Evolutionary conservation across 2,113 vertebrate genomes (phyloP).

Genomic region (Zeus faber): DNA sequence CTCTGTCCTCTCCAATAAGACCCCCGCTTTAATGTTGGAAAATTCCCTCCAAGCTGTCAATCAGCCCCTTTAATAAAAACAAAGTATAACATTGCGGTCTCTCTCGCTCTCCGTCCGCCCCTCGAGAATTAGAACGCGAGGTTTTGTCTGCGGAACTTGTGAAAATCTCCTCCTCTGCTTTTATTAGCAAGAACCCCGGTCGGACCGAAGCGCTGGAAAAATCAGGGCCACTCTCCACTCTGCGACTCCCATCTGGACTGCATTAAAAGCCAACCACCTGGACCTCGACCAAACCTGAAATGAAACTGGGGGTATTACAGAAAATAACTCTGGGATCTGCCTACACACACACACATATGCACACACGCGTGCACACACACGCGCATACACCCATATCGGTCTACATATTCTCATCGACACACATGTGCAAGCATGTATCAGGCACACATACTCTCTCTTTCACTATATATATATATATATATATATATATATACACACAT

Average conservation of each 20-base stretch:
- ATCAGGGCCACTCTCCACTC: slow-evolving; percentile 63
- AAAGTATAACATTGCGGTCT: slow-evolving; percentile 81
- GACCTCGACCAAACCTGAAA: slow-evolving; percentile 77
- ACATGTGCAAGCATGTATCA: neutral
- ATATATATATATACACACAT: too few relatives aligned
- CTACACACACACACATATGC: slow-evolving; percentile 23
- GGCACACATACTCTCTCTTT: neutral
- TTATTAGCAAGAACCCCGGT: slow-evolving; percentile 74
- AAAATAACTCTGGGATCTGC: slow-evolving; percentile 65
- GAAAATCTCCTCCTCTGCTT: slow-evolving; percentile 78
- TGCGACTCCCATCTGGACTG: slow-evolving; percentile 75
- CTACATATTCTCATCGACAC: neutral
- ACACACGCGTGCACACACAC: slow-evolving; percentile 30
- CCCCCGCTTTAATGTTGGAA: slow-evolving; percentile 77
- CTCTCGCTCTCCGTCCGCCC: slow-evolving; percentile 68
- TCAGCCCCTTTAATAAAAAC: slow-evolving; percentile 80
- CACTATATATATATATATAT: neutral
- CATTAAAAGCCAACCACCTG: slow-evolving; percentile 78
- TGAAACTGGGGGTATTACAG: slow-evolving; percentile 77
- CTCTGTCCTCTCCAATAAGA: slow-evolving; percentile 75
- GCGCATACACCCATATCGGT: neutral
- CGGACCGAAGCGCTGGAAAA: slow-evolving; percentile 75
- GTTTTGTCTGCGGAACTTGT: slow-evolving; percentile 80
- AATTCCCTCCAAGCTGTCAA: slow-evolving; percentile 79
- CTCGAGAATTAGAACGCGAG: slow-evolving; percentile 69